phyloP scores from a whole-genome alignment of 2,113 vertebrate genomes.

The Ramphastos sulfuratus region DNA sequence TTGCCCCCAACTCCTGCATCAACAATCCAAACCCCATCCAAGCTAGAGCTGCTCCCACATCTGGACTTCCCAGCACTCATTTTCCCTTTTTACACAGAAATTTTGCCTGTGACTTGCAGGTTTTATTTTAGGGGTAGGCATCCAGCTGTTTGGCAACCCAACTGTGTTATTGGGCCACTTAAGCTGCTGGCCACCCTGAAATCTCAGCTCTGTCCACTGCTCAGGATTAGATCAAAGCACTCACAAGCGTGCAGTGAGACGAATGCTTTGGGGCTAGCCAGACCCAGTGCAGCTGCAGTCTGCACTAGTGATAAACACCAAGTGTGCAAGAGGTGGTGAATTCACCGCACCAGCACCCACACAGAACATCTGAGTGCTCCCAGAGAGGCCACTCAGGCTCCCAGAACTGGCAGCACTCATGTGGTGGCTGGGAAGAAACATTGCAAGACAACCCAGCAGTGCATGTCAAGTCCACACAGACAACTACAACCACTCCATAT shows the following conservation, averaged over 20 bases:
- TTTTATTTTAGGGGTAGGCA: neutral
- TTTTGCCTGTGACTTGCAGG: neutral
- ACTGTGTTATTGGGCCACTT: neutral
- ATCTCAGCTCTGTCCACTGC: neutral
- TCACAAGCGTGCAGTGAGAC: neutral
- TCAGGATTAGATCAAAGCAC: neutral
- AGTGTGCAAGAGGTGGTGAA: rapidly evolving
- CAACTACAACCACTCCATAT: neutral
- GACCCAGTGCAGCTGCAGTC: neutral
- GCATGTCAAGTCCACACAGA: neutral
- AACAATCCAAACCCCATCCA: neutral
- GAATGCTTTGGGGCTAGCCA: neutral
- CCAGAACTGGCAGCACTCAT: neutral
- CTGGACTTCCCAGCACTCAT: neutral
- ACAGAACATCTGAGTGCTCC: neutral
- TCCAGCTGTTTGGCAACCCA: conserved; percentile 27
- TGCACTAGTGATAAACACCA: neutral
- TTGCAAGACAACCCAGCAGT: neutral
- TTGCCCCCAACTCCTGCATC: neutral
- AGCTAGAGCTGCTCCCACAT: neutral
- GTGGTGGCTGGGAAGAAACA: neutral
- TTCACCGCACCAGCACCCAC: neutral
- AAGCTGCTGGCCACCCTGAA: conserved; percentile 30
- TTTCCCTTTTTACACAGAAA: neutral
- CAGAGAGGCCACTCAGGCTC: neutral